Conservation (phyloP, 2,113 vertebrate species). For the Tyrannus savana region DNA sequence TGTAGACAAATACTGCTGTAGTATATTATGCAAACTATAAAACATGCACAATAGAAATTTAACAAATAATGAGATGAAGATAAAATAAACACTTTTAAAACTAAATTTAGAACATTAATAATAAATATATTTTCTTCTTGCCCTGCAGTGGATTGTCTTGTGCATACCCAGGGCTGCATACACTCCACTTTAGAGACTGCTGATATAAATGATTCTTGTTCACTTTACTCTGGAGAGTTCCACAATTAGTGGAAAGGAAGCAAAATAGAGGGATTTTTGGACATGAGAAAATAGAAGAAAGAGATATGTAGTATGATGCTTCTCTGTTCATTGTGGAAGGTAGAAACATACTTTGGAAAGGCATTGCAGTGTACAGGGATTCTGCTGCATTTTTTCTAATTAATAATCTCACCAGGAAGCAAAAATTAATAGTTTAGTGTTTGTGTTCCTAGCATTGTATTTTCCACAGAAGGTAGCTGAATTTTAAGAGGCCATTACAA, state of each 20-base stretch:
- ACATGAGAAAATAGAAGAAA: not conserved
- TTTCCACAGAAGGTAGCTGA: not conserved
- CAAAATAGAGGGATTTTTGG: not conserved
- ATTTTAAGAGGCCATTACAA: not conserved
- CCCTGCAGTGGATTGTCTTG: not conserved
- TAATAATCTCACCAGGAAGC: not conserved
- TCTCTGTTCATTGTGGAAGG: not conserved
- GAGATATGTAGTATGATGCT: not conserved
- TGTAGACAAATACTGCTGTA: not conserved
- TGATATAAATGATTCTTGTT: not conserved
- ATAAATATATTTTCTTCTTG: not conserved
- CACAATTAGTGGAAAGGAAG: not conserved
- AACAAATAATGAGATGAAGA: not conserved
- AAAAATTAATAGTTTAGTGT: not conserved
- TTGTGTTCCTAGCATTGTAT: not conserved
- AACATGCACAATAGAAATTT: not conserved
- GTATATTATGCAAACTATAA: not conserved
- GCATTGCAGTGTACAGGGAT: not conserved
- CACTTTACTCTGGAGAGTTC: not conserved
- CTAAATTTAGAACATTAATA: not conserved
- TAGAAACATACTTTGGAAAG: not conserved
- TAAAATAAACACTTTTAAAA: not conserved
- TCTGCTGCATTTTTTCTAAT: not conserved
- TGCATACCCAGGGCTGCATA: not conserved
- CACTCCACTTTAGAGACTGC: not conserved